These are phyloP conservation scores for Hyposmocoma kahamanoa DNA, from an alignment of 1,140 invertebrate species.

Conservation along the genomic window DNA sequence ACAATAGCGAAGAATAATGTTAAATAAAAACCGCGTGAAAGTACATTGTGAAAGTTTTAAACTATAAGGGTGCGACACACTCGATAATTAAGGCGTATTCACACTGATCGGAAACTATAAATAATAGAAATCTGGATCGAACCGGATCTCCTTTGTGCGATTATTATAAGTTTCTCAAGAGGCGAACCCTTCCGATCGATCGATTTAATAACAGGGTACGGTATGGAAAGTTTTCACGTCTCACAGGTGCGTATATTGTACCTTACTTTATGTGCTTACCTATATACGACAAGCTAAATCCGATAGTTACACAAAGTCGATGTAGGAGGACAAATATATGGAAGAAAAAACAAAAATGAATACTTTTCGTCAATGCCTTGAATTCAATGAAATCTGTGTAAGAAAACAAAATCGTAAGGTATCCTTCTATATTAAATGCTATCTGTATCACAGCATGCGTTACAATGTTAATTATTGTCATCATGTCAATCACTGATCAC, in stretches of 20 bases:
- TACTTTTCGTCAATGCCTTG: no score
- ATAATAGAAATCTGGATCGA: constrained; percentile 62
- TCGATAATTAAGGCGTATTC: constrained; percentile 71
- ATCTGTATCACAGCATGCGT: no score
- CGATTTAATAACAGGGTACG: constrained; percentile 65
- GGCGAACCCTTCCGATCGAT: constrained; percentile 62
- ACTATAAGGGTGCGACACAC: constrained; percentile 51
- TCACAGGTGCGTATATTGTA: constrained; percentile 44
- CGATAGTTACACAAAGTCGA: no score
- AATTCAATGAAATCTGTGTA: no score
- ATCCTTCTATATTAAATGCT: no score
- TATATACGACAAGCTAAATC: no score
- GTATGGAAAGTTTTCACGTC: constrained; percentile 44
- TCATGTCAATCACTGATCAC: no score
- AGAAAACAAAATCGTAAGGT: no score
- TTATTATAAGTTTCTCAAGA: constrained; percentile 56
- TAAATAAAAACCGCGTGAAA: constrained; percentile 35
- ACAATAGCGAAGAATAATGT: background rate
- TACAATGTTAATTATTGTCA: no score
- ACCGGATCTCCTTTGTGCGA: constrained; percentile 66
- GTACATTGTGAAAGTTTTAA: constrained; percentile 51
- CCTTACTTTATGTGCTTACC: no score
- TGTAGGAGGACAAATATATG: no score
- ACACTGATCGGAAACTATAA: constrained; percentile 68
- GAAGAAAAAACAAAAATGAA: no score